Evolutionary conservation across 2,113 vertebrate genomes (phyloP), one percentile per base, ranked within the genome.

Genomic region (Nycticebus coucang): DNA sequence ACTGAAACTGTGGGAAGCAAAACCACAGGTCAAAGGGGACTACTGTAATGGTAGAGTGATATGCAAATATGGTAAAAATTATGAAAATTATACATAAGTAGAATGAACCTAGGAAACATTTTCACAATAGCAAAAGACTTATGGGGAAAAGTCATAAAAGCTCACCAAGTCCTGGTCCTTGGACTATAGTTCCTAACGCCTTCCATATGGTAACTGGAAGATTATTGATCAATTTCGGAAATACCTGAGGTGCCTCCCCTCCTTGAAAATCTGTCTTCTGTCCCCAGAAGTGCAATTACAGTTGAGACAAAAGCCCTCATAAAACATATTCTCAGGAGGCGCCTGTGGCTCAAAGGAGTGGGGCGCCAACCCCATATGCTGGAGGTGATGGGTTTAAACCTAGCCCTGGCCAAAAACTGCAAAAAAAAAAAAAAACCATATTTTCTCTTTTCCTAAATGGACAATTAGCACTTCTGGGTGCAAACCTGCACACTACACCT

Each of bases 41-140:
- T 75, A 77, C 41, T 50, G 41, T 74, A 94, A 80, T 41, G 69
- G 28, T 77, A 85, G 50, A 19, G 55, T 60, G 13, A 92, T 35
- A 87, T 2, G 10, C 21, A 86, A 74, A 95, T 75, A 80, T 66
- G 14, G 17, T 72, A 57, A 79, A 77, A 90, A 83, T 45, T 88
- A 75, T 89, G 4, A 64, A 79, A 89, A 68, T 78, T 26, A 95
- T 75, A 45, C 28, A 93, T 26, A 77, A 69, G 30, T 37, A 74
- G 80, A 93, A 71, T 94, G 2, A 94, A 95, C 64, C 53, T 95
- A 26, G n/a, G 3, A 75, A 89, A 79, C 24, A 75, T 53, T 79
- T 26, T 78, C 21, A 87, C 68, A 89, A 50, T 13, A 77, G 24
- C 9, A 60, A 93, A 93, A 87, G 35, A 78, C 64, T 83, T 26